phyloP scores from a whole-genome alignment of 1,140 invertebrate genomes.

The Drosophila erecta region DNA sequence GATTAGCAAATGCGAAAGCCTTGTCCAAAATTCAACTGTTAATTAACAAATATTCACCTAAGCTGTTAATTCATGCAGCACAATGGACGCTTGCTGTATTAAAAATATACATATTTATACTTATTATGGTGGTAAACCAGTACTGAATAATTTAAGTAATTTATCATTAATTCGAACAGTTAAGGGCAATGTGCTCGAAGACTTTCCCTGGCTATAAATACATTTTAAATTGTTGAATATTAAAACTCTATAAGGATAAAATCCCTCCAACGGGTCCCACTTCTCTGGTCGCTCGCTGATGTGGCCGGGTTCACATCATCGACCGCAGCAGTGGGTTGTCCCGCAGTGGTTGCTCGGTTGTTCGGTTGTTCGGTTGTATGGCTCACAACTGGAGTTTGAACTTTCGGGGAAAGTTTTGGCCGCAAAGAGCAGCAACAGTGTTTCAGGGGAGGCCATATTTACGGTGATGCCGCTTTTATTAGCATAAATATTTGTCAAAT shows the following conservation, averaged over 20 bases:
- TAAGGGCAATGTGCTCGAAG: no score
- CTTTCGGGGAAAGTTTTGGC: slow-evolving; percentile 36
- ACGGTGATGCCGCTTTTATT: slow-evolving; percentile 57
- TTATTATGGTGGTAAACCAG: no score
- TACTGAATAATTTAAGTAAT: no score
- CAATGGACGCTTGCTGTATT: no score
- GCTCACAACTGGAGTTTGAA: slow-evolving; percentile 31
- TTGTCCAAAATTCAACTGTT: no score
- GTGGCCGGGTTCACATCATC: slow-evolving; percentile 18
- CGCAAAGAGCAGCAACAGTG: slow-evolving; percentile 45
- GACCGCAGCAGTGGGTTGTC: slow-evolving; percentile 36
- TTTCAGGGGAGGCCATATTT: slow-evolving; percentile 25
- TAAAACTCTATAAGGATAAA: not conserved
- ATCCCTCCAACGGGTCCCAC: not conserved
- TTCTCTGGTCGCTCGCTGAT: slow-evolving; percentile 9
- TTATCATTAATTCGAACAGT: no score
- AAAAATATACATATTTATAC: no score
- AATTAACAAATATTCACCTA: no score
- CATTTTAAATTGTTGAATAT: no score
- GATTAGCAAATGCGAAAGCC: no score
- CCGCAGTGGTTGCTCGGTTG: slow-evolving; percentile 31
- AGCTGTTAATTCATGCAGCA: no score
- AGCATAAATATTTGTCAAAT: slow-evolving; percentile 81
- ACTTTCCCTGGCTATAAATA: no score
- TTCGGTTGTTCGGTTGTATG: slow-evolving; percentile 1